Evolutionary conservation across 2,888 invertebrate genomes (phyloP).

Genomic region (Sinohyriopsis cumingii): DNA sequence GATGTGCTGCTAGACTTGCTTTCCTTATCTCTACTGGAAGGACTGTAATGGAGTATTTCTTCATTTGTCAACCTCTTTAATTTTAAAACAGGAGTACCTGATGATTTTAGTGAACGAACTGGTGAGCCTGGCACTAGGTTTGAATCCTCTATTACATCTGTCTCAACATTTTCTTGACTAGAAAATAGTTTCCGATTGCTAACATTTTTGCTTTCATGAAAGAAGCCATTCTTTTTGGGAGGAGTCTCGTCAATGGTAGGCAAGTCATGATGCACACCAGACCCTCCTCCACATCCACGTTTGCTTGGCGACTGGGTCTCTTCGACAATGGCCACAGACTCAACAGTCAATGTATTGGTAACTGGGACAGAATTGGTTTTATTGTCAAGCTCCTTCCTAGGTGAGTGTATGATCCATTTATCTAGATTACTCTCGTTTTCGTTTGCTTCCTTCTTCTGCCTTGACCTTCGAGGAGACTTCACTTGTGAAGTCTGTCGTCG

Average conservation of each 20-base stretch:
- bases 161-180: constrained; percentile 17
- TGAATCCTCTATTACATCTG: constrained; percentile 36
- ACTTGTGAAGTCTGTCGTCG: constrained; percentile 9
- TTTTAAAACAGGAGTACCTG: constrained; percentile 51
- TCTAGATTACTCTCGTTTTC: constrained; percentile 37
- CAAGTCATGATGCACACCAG: constrained; percentile 4
- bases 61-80: constrained; percentile 41
- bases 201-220: constrained; percentile 23
- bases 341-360: constrained; percentile 16
- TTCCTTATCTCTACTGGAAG: constrained; percentile 22
- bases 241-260: constrained; percentile 55
- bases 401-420: constrained; percentile 49
- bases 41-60: constrained; percentile 45
- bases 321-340: constrained; percentile 50
- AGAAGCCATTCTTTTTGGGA: constrained; percentile 29
- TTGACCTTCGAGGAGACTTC: constrained; percentile 32
- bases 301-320: constrained; percentile 62
- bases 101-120: too few relatives aligned
- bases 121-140: constrained; percentile 44
- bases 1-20: constrained; percentile 8
- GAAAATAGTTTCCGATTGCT: constrained; percentile 50
- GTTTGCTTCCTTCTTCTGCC: constrained; percentile 17
- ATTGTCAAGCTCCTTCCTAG: constrained; percentile 13
- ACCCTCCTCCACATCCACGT: constrained; percentile 16
- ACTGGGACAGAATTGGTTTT: constrained; percentile 5